A percentile compares a stretch with the other conserved stretches of the same genome.
phyloP scores from a whole-genome alignment of 2,113 vertebrate genomes.

The Calidris pugnax region DNA sequence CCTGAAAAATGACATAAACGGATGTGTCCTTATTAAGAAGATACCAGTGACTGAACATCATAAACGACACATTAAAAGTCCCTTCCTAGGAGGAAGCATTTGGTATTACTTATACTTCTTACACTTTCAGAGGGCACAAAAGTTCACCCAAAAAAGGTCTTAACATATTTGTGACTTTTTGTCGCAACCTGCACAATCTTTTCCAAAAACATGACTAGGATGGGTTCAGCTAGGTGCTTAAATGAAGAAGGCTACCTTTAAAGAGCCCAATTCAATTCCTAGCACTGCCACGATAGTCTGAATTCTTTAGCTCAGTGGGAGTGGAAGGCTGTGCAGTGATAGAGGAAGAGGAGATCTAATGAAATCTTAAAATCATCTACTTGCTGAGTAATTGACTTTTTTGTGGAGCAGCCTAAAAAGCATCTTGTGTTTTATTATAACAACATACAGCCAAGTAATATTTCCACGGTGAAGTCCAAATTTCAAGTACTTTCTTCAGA shows the following conservation, averaged over 20 bases:
- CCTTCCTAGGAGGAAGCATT: neutral
- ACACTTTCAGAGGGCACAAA: neutral
- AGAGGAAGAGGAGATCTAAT: neutral
- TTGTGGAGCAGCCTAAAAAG: constrained; percentile 5
- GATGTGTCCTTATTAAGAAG: neutral
- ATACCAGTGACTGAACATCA: neutral
- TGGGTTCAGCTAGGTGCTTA: neutral
- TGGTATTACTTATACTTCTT: neutral
- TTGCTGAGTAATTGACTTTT: constrained; percentile 14
- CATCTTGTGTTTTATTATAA: neutral
- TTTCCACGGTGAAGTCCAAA: constrained; percentile 20
- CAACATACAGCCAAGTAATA: neutral
- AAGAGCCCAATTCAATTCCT: neutral
- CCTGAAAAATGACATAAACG: neutral
- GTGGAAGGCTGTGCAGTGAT: neutral
- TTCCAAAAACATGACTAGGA: neutral
- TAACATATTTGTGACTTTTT: constrained; percentile 24
- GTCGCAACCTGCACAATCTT: neutral
- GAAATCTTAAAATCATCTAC: constrained; percentile 38
- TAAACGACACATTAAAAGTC: neutral
- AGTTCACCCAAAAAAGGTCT: neutral
- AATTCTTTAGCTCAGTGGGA: neutral
- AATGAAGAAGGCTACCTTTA: neutral
- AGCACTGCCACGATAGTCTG: neutral
- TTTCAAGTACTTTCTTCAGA: constrained; percentile 32